A percentile compares a stretch with the other conserved stretches of the same genome.
These are phyloP conservation scores for Amphiprion ocellaris DNA, from an alignment of 2,113 vertebrate species.

Conservation along the genomic window DNA sequence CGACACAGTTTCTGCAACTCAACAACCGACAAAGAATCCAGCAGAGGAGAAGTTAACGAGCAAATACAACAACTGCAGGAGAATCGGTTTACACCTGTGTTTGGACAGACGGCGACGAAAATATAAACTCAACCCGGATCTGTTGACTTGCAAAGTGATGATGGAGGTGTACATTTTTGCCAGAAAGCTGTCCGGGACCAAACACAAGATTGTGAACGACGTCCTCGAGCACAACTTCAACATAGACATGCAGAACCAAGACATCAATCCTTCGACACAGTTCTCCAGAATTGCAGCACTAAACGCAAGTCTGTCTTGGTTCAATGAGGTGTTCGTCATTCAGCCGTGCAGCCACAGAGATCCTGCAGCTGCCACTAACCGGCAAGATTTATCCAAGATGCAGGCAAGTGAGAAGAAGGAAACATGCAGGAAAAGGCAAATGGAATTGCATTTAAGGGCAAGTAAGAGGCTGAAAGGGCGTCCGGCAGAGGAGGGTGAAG, in stretches of 20 bases:
- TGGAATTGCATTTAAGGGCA: slow-evolving; percentile 10
- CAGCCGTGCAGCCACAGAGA: neutral
- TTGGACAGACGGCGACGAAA: slow-evolving; percentile 20
- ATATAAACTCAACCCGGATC: neutral
- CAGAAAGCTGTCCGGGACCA: slow-evolving; percentile 20
- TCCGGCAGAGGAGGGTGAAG: too few species aligned
- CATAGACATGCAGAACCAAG: neutral
- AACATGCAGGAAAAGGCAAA: neutral
- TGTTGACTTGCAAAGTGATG: slow-evolving; percentile 13
- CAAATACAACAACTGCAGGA: slow-evolving; percentile 19
- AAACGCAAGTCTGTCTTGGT: neutral
- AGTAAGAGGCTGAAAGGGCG: too few species aligned
- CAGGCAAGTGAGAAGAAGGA: slow-evolving; percentile 9
- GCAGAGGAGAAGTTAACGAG: slow-evolving; percentile 12
- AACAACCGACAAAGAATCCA: neutral
- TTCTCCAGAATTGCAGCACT: neutral
- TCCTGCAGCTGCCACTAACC: neutral
- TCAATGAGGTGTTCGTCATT: slow-evolving; percentile 24
- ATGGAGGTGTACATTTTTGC: slow-evolving; percentile 22
- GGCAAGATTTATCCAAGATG: neutral
- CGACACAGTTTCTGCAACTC: neutral
- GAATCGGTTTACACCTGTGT: slow-evolving; percentile 44
- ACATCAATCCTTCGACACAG: too few species aligned
- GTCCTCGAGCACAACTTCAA: slow-evolving; percentile 51
- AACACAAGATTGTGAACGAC: neutral